Evolutionary conservation across 2,113 vertebrate species (phyloP), one percentile per base, ranked within the genome.

Genomic region (Chlorodrepanis virens): DNA sequence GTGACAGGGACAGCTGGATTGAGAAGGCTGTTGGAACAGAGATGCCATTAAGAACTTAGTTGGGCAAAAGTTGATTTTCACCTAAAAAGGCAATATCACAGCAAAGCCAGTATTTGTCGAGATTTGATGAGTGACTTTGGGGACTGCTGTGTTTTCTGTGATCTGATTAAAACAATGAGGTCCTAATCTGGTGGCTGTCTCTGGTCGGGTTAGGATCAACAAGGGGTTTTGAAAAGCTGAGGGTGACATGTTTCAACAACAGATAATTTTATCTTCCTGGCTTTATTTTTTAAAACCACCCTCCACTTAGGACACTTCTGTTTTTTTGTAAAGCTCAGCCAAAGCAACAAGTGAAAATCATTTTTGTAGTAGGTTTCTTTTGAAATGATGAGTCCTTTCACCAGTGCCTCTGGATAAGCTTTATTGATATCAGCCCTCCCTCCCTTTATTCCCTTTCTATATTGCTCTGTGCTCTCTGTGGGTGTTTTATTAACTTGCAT

Each of bases 401-500:
- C 49, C 27, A 22, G 59, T 93, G 91, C 86, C 88, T 93, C 89
- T 89, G 72, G 92, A 93, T 89, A 95, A 57, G 40, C 83, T 95
- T 93, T 95, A 95, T 87, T 97, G 91, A 80, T 95, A 88, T 42
- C 71, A 84, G 50, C 79, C 87, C 78, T 93, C 63, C 89, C 65
- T 95, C 76, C 74, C 60, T 93, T 96, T 87, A 93, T 83, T 94
- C 82, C 39, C 28, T 82, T 92, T 91, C 78, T 95, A 35, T 96
- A 96, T 95, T 96, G 83, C 74, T 93, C 82, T 90, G 72, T 95
- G 77, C 74, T 95, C 86, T 86, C 84, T 88, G 56, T 87, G 80
- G 91, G 84, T 94, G 76, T 96, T 97, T 97, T 95, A 96, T 96
- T 97, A 96, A 96, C 90, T 92, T 80, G 83, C 89, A 92, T 94